Percentiles rank a stretch among this genome's conserved stretches.
phyloP scores from a whole-genome alignment of 2,797 vertebrate genomes.

The Cyprinodon diabolis region DNA sequence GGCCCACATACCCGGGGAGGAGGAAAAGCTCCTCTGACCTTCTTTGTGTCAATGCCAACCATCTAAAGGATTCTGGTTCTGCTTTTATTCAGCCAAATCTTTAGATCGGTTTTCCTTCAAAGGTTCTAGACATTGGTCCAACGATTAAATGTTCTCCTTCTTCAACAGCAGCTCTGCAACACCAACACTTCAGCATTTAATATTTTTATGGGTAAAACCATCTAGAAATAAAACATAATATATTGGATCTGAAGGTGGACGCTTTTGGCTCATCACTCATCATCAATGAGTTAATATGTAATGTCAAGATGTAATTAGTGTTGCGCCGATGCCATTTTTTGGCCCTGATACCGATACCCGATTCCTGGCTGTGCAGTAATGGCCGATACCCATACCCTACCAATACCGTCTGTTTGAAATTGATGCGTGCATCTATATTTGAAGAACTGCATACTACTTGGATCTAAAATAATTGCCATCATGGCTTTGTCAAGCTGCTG shows the following conservation, averaged over 20 bases:
- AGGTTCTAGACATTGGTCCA: not conserved
- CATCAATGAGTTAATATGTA: not conserved
- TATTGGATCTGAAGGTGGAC: not conserved
- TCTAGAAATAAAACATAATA: not conserved
- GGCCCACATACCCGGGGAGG: conserved; percentile 16
- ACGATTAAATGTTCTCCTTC: no score
- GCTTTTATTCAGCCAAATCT: not conserved
- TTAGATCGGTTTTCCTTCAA: not conserved
- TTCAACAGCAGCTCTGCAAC: not conserved
- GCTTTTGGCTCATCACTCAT: not conserved
- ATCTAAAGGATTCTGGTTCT: conserved; percentile 17
- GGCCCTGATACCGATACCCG: no score
- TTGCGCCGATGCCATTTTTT: no score
- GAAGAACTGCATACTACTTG: no score
- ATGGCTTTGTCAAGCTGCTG: no score
- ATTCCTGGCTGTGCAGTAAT: no score
- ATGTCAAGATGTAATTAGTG: not conserved
- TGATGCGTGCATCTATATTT: no score
- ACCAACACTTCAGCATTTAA: not conserved
- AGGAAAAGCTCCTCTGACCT: conserved; percentile 47
- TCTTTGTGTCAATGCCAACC: conserved; percentile 44
- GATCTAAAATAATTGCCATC: no score
- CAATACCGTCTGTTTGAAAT: no score
- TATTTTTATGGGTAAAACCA: not conserved
- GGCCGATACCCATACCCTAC: no score